These are phyloP conservation scores for Coenobita brevimanus DNA, from an alignment of 1,140 invertebrate genomes.

Conservation along the genomic window DNA sequence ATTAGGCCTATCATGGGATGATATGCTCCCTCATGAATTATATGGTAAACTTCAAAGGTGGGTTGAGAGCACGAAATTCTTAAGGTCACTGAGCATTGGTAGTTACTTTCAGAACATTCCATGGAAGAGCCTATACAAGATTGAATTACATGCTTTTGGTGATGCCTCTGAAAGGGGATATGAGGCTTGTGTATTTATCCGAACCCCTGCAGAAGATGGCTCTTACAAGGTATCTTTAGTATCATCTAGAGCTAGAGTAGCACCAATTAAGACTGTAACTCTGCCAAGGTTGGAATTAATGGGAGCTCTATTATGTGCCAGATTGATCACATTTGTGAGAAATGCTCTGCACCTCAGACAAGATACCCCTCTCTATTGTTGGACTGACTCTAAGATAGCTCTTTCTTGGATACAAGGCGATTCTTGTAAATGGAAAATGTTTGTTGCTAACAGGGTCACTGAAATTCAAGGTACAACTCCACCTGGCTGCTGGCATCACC, in stretches of 20 bases:
- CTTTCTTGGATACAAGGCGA: slow-evolving; percentile 20
- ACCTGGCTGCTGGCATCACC: not conserved
- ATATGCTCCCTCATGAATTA: slow-evolving; percentile 8
- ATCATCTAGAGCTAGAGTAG: not conserved
- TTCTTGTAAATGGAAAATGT: slow-evolving; percentile 20
- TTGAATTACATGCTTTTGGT: not conserved
- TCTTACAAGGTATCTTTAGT: not conserved
- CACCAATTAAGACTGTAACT: not conserved
- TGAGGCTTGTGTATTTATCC: not conserved
- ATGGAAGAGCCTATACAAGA: no score
- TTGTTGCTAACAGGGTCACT: slow-evolving; percentile 21
- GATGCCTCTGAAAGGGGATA: slow-evolving; percentile 24
- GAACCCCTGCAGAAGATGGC: not conserved
- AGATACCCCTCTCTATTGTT: not conserved
- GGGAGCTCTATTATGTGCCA: not conserved
- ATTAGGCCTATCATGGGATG: slow-evolving; percentile 1
- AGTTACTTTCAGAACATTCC: not conserved
- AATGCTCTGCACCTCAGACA: not conserved
- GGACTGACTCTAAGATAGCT: slow-evolving; percentile 18
- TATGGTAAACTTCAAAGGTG: slow-evolving; percentile 22
- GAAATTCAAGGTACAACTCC: slow-evolving; percentile 5
- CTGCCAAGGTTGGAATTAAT: slow-evolving; percentile 7
- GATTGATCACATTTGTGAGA: not conserved
- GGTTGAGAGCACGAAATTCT: not conserved
- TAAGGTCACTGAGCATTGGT: not conserved